Conservation (phyloP, 2,888 invertebrate genomes). For the Latheticus oryzae region DNA sequence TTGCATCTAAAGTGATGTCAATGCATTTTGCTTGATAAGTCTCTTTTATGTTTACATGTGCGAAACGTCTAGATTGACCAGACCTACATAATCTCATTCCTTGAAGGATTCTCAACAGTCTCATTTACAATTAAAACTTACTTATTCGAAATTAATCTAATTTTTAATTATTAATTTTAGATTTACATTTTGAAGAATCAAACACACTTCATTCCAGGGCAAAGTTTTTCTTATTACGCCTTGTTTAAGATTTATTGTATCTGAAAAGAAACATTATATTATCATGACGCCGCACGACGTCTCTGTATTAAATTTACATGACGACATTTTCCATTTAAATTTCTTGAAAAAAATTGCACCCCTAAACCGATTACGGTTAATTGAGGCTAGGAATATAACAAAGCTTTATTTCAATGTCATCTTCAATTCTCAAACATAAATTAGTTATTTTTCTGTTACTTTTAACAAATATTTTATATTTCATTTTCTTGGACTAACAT, state of each 20-base stretch:
- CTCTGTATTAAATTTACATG: constrained; percentile 40
- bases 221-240: constrained; percentile 31
- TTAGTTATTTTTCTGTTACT: no score
- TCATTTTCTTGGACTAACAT: no score
- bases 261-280: constrained; percentile 40
- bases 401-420: constrained; percentile 26
- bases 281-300: constrained; percentile 38
- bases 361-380: constrained; percentile 30
- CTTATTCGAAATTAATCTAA: no score
- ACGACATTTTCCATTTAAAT: constrained; percentile 29
- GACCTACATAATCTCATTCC: constrained; percentile 14
- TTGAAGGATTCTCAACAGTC: background rate
- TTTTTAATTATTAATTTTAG: no score
- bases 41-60: constrained; percentile 34
- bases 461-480: no score
- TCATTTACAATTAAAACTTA: constrained; percentile 17
- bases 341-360: constrained; percentile 30
- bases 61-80: constrained; percentile 30
- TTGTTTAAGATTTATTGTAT: constrained; percentile 39
- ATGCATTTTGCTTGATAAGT: constrained; percentile 39
- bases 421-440: constrained; percentile 30
- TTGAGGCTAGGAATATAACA: constrained; percentile 32
- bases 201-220: constrained; percentile 19
- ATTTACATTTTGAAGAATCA: constrained; percentile 29
- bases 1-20: constrained; percentile 48